Evolutionary conservation across 2,113 vertebrate genomes (phyloP).

Genomic region (Xyliphius kryptos): DNA sequence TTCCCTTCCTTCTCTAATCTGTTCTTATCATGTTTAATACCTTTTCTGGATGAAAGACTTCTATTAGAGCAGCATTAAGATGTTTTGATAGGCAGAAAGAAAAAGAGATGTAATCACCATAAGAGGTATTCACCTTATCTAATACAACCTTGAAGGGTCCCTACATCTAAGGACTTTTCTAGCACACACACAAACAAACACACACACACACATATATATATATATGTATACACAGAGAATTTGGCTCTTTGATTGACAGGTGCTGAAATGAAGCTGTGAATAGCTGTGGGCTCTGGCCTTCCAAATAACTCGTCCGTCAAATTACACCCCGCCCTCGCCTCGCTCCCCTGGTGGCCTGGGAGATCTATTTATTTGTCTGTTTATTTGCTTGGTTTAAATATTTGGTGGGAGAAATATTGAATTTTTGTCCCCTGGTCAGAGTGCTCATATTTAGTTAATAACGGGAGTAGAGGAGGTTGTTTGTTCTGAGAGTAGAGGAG

Average conservation of each 20-base stretch:
- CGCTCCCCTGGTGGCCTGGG: conserved; percentile 71
- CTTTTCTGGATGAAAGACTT: conserved; percentile 41
- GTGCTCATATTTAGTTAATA: conserved; percentile 88
- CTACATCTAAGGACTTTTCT: conserved; percentile 38
- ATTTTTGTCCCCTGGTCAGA: conserved; percentile 79
- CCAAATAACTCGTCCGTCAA: conserved; percentile 92
- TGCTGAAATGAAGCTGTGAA: conserved; percentile 85
- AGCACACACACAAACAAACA: conserved; percentile 26
- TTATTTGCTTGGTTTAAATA: conserved; percentile 88
- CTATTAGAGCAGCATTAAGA: conserved; percentile 53
- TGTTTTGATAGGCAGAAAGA: conserved; percentile 48
- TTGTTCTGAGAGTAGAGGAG: conserved; percentile 55
- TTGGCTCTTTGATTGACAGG: conserved; percentile 77
- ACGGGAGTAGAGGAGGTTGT: conserved; percentile 78
- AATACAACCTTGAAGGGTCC: conserved; percentile 64
- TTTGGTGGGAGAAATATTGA: conserved; percentile 86
- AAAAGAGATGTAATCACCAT: conserved; percentile 2
- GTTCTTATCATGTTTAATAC: conserved; percentile 56
- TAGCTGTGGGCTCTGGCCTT: conserved; percentile 77
- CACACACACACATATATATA: conserved; percentile 28
- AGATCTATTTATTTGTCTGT: conserved; percentile 80
- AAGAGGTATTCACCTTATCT: conserved; percentile 59
- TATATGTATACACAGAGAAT: too few species aligned
- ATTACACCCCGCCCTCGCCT: conserved; percentile 74
- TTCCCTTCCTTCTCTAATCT: too few species aligned